Evolutionary conservation across 2,113 vertebrate species (phyloP), one percentile per base, ranked within the genome.

Genomic region (Petaurus breviceps): DNA sequence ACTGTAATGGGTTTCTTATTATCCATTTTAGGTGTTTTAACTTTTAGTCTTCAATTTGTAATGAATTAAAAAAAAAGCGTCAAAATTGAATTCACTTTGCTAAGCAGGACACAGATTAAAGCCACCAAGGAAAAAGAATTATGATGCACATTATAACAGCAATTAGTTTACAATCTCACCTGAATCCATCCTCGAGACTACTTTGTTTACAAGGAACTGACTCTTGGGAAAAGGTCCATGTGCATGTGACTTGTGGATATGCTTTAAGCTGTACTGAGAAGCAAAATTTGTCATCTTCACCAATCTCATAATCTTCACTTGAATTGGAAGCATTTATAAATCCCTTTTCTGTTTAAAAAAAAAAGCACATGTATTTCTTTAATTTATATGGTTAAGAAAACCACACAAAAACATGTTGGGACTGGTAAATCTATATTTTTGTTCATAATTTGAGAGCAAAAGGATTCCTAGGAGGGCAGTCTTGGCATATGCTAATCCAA

Each of bases 231-330:
- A 98, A 99, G 8, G 99, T 97, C 99, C 99, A 99, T 1, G 94
- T 96, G 84, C 99, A 99, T 91, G 98, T 98, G 77, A 99, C 98
- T 90, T 98, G 97, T 77, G 99, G 99, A 91, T 99, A 99, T 14
- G 99, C 99, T 96, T 98, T 98, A 92, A 99, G 99, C 93, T 91
- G 97, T 95, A 99, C 98, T 92, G 99, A 95, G 61, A 99, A 98
- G 96, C 99, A 99, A 96, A 99, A 98, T 7, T 89, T 91, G 84
- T 98, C 97, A 25, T 98, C 97, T 3, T 97, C 89, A 92, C 97
- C 96, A 95, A 99, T 97, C 92, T 97, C 98, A 98, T 98, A 98
- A 22, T 97, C 97, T 53, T 99, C 97, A 91, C 96, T 96, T 93
- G 99, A 96, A 93, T 98, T 91, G 3, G 98, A 98, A 96, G 99